phyloP scores from a whole-genome alignment of 2,113 vertebrate genomes.

The Grus americana region DNA sequence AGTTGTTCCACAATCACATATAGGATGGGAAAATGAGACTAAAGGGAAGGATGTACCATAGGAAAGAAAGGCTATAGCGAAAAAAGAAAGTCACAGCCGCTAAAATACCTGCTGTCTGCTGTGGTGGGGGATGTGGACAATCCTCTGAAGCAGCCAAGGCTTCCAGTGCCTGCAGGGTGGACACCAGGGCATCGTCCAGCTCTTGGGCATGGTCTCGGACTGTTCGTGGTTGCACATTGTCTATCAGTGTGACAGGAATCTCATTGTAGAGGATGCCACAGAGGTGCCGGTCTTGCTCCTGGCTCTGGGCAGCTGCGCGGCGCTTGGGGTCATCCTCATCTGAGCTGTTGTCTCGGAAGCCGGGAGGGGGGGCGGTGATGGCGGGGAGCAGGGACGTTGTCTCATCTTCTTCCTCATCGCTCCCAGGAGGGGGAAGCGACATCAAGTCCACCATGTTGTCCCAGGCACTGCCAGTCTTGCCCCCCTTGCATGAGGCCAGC shows the following conservation, averaged over 20 bases:
- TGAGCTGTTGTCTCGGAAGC: conserved; percentile 96
- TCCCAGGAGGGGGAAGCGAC: conserved; percentile 92
- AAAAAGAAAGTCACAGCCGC: not conserved
- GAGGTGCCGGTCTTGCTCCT: conserved; percentile 73
- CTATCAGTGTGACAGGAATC: conserved; percentile 94
- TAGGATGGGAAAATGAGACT: not conserved
- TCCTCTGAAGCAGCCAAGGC: conserved; percentile 97
- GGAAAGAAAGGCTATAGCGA: not conserved
- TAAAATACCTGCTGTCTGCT: conserved; percentile 92
- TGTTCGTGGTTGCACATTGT: conserved; percentile 89
- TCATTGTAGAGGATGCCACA: conserved; percentile 82
- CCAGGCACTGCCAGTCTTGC: conserved; percentile 71
- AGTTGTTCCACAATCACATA: not conserved
- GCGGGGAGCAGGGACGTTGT: conserved; percentile 82
- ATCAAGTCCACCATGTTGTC: conserved; percentile 91
- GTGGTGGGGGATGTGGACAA: conserved; percentile 87
- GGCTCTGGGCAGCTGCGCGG: conserved; percentile 68
- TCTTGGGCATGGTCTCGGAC: conserved; percentile 96
- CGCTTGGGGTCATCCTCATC: conserved; percentile 94
- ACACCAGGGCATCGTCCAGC: conserved; percentile 95
- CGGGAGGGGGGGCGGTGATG: conserved; percentile 93
- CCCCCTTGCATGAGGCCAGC: conserved; percentile 64
- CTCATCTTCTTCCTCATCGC: conserved; percentile 82
- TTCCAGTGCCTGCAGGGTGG: conserved; percentile 95
- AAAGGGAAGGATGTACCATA: not conserved